Evolutionary conservation across 1,140 invertebrate genomes (phyloP), one percentile per base, ranked within the genome.

Genomic region (Nomia melanderi): DNA sequence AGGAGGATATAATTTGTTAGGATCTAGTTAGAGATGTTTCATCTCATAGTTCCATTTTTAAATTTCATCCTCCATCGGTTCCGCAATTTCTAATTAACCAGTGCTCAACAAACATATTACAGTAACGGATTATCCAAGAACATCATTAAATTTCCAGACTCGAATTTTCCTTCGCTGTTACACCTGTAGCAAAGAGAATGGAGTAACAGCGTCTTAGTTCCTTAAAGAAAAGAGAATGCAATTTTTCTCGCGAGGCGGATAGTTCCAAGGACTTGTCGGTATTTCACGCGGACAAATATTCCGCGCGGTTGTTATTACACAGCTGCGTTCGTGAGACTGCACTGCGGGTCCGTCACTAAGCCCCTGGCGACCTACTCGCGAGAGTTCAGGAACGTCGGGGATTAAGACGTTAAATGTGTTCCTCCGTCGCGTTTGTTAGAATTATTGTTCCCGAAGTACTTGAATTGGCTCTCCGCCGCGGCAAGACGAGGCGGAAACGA

Each of bases 271-370:
- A 23, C 14, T 23, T 2, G 0, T 1, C 1, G 39, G 12, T 44
- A 25, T 75, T 31, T 75, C n/a, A 39, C 12, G 50, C 47, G 33
- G 5, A n/a, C 9, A 36, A 41, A 41, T 41, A 29, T 65, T 54
- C 25, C 11, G 12, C 17, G 44, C 6, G 31, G 4, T 33, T 27
- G 25, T 73, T n/a, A 39, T 9, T 14, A 3, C 20, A 39, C 9
- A 9, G 2, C 27, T n/a, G 69, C 41, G 17, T 50, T 12, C n/a
- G 12, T 1, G n/a, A 12, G 31, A 72, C 23, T 41, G 70, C 44
- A 50, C 23, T 36, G 59, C 41, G 60, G 60, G 12, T 39, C 29
- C 41, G 29, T 29, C 33, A 5, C 23, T 20, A 14, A 64, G 11
- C 59, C 31, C n/a, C 17, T 6, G 23, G 23, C 14, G 44, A 64